Percentiles rank a stretch among this genome's conserved stretches.
These are phyloP conservation scores for Clytia hemisphaerica DNA, from an alignment of 30 jellyfish, hydroid and myxozoan genomes.

Conservation along the genomic window DNA sequence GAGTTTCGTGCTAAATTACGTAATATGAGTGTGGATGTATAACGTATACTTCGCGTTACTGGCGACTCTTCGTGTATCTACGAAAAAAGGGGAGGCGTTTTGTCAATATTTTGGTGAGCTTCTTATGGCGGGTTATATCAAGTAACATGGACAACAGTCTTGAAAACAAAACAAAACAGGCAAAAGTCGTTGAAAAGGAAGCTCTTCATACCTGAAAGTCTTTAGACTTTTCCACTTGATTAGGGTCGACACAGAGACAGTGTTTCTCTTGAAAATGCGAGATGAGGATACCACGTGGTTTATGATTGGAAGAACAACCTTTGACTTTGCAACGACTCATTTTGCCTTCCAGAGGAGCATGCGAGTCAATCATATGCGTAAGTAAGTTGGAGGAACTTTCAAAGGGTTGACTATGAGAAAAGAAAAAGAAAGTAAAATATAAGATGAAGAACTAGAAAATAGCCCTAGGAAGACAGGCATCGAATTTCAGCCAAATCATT, in stretches of 20 bases:
- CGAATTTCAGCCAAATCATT: background rate
- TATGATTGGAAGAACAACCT: constrained; percentile 53
- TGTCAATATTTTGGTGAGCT: background rate
- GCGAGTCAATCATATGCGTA: constrained; percentile 71
- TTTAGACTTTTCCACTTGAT: too few relatives aligned
- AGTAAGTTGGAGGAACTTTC: constrained; percentile 27
- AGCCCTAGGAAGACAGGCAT: background rate
- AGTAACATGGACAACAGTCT: background rate
- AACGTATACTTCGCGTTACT: constrained; percentile 84
- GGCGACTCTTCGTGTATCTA: constrained; percentile 94
- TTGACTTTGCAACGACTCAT: constrained; percentile 47
- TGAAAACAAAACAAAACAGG: too few relatives aligned
- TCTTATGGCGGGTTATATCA: background rate
- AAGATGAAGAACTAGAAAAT: background rate
- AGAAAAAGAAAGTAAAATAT: background rate
- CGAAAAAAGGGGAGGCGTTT: background rate
- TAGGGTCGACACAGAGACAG: background rate
- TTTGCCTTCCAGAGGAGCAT: constrained; percentile 81
- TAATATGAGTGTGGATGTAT: constrained; percentile 74
- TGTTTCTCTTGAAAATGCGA: constrained; percentile 66
- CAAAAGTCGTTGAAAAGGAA: too few relatives aligned
- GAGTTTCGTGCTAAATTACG: constrained; percentile 83
- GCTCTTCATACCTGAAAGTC: too few relatives aligned
- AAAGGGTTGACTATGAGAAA: constrained; percentile 7
- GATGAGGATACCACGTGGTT: constrained; percentile 71